A percentile compares a stretch with the other conserved stretches of the same genome.
Conservation (phyloP, 1,140 invertebrate species). For the Drosophila varians region DNA sequence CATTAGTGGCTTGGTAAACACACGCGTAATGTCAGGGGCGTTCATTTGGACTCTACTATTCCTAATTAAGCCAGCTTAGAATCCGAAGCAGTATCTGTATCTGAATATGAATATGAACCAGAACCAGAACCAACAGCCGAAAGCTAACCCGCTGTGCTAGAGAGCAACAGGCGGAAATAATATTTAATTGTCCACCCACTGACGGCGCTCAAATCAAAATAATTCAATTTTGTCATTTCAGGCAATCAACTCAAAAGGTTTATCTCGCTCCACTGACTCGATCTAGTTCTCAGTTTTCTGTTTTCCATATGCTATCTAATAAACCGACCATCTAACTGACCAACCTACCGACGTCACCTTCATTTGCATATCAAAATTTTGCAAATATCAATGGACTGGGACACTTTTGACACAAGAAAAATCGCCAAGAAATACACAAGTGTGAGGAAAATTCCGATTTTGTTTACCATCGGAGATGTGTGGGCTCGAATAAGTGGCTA, state of each 20-base stretch:
- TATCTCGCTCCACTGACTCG: conserved; percentile 55
- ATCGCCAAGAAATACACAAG: conserved; percentile 5
- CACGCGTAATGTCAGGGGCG: conserved; percentile 58
- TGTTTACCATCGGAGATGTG: conserved; percentile 24
- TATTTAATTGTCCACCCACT: conserved; percentile 80
- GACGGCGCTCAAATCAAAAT: conserved; percentile 77
- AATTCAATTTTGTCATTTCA: conserved; percentile 82
- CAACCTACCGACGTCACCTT: conserved; percentile 38
- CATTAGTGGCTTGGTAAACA: conserved; percentile 26
- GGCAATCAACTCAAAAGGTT: conserved; percentile 73
- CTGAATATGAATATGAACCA: conserved; percentile 5
- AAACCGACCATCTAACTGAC: conserved; percentile 4
- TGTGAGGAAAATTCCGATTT: conserved; percentile 13
- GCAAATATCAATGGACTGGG: conserved; percentile 26
- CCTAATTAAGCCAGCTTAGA: conserved; percentile 43
- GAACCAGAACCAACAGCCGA: conserved; percentile 10
- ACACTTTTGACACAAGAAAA: conserved; percentile 2
- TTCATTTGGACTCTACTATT: conserved; percentile 23
- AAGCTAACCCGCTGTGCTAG: conserved; percentile 17
- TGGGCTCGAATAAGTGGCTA: conserved; percentile 13
- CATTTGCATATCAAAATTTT: conserved; percentile 42
- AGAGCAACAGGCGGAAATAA: conserved; percentile 69
- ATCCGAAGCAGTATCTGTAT: conserved; percentile 10
- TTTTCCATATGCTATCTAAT: not conserved
- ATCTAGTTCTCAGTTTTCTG: conserved; percentile 11